phyloP scores from a whole-genome alignment of 2,113 vertebrate genomes.

The Gorsachius goisagi region DNA sequence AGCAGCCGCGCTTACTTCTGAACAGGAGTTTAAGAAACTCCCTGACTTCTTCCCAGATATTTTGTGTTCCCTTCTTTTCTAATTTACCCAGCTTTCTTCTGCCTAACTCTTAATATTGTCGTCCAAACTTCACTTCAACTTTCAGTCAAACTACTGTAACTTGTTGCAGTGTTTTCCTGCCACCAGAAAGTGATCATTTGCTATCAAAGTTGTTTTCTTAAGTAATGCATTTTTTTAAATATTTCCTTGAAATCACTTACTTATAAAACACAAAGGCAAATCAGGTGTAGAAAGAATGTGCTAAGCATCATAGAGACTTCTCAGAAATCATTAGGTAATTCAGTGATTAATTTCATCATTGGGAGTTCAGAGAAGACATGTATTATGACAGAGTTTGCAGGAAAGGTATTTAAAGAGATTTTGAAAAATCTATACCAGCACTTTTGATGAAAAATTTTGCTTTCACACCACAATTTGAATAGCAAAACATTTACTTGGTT shows the following conservation, averaged over 20 bases:
- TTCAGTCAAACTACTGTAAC: neutral
- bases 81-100: neutral
- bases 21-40: neutral
- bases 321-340: conserved; percentile 3
- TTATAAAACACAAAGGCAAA: neutral
- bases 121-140: neutral
- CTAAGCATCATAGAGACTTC: neutral
- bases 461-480: neutral
- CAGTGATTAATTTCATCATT: neutral
- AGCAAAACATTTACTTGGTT: conserved; percentile 48
- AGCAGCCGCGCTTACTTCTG: neutral
- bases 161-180: neutral
- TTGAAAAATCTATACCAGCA: neutral
- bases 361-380: neutral
- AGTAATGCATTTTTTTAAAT: neutral
- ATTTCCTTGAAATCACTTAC: neutral
- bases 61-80: neutral
- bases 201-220: neutral
- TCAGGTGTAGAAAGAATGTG: neutral
- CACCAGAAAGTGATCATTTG: neutral
- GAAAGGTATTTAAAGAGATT: conserved; percentile 13
- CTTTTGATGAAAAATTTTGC: conserved; percentile 3
- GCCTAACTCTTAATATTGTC: neutral
- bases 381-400: neutral
- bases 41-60: neutral